Evolutionary conservation across 2,113 vertebrate genomes (phyloP).

Genomic region (Rhineura floridana): DNA sequence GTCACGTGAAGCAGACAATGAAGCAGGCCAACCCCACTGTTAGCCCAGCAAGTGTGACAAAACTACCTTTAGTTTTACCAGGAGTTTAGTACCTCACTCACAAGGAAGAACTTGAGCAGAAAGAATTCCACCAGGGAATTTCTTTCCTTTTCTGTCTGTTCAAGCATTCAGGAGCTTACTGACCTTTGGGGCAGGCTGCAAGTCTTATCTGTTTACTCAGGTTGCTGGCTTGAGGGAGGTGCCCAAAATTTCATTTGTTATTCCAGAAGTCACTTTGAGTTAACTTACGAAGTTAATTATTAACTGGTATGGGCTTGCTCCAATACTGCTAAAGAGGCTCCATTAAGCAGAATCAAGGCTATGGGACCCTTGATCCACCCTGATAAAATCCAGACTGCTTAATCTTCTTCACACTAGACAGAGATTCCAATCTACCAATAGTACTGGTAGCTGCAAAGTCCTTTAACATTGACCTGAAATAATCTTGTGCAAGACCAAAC

Average conservation of each 20-base stretch:
- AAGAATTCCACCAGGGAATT: neutral
- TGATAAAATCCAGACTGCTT: neutral
- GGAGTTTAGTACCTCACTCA: neutral
- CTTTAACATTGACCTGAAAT: neutral
- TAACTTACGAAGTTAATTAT: constrained; percentile 51
- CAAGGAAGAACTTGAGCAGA: neutral
- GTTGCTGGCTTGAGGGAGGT: constrained; percentile 54
- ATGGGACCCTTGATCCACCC: neutral
- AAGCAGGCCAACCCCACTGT: constrained; percentile 8
- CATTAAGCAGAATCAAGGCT: neutral
- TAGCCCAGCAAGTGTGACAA: neutral
- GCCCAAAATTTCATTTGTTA: constrained; percentile 39
- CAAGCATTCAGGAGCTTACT: neutral
- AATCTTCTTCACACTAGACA: neutral
- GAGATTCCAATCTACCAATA: neutral
- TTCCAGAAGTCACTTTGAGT: neutral
- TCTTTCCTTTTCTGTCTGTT: neutral
- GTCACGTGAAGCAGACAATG: constrained; percentile 2
- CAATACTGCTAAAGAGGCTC: constrained; percentile 1
- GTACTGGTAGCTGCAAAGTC: neutral
- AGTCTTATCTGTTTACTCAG: constrained; percentile 65
- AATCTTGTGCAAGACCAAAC: neutral
- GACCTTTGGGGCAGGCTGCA: constrained; percentile 67
- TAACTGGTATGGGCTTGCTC: constrained; percentile 26
- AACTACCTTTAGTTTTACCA: constrained; percentile 21